Evolutionary conservation across 2,113 vertebrate species (phyloP), one percentile per base, ranked within the genome.

Genomic region (Pachycephala philippinensis): DNA sequence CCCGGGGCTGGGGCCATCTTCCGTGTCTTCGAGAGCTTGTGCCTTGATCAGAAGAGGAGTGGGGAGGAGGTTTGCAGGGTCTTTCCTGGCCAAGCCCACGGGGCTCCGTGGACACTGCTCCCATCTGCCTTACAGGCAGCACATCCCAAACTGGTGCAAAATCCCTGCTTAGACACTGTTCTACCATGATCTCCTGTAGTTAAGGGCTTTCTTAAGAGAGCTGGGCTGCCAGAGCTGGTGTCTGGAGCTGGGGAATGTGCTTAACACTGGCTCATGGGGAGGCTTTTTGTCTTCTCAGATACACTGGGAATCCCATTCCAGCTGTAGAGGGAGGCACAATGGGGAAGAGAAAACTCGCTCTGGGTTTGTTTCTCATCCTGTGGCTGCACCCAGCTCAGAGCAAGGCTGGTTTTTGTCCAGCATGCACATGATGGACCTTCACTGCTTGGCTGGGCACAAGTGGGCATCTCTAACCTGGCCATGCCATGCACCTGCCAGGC

Each of bases 361-460:
- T 91, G 12, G 96, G 96, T 91, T 96, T 94, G 95, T 98, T 98
- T 96, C 94, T 97, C 97, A 96, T 97, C 98, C 93, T 98, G 90
- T 97, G 97, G 97, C 71, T 79, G 71, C n/a, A 35, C 21, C 45
- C 42, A 47, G 37, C 52, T 94, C 20, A 30, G 47, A 28, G 11
- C 72, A 77, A 22, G 44, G 23, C 35, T 90, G 54, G 20, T 40
- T 54, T 42, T 70, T 66, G n/a, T 21, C 84, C 57, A 59, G 18
- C 28, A 17, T n/a, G 26, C 22, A 9, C 6, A 2, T 15, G 31
- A 14, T 15, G n/a, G 59, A 56, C 35, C 57, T 44, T 30, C 2
- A 1, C 24, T 76, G 31, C 85, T 44, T 60, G 63, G 33, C 72
- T 89, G 63, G 37, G 39, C 39, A 37, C 54, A 40, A 57, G 20